A percentile compares a stretch with the other conserved stretches of the same genome.
phyloP scores from a whole-genome alignment of 2,113 vertebrate species.

The Chamaetylas fuelleborni region DNA sequence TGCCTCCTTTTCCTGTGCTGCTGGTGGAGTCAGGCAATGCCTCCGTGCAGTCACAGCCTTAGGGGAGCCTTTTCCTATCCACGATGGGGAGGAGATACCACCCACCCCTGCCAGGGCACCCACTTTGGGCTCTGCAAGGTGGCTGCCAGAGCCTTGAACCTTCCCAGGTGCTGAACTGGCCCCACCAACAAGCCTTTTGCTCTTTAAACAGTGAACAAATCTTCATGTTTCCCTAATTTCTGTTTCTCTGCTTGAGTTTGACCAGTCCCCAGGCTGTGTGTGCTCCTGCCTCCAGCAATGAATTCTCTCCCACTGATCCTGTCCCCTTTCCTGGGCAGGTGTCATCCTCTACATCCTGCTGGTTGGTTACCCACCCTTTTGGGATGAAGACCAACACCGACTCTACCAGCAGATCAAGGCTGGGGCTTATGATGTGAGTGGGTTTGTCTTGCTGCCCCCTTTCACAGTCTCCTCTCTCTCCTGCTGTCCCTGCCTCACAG shows the following conservation, averaged over 20 bases:
- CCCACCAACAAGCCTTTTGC: neutral
- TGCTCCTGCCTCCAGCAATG: neutral
- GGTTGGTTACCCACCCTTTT: conserved; percentile 96
- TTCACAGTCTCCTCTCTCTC: neutral
- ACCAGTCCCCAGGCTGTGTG: too few relatives aligned
- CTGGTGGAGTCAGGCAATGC: neutral
- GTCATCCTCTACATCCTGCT: conserved; percentile 97
- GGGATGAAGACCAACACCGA: conserved; percentile 98
- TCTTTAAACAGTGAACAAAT: neutral
- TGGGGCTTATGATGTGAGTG: conserved; percentile 93
- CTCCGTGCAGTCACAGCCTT: accelerated
- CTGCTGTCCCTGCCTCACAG: neutral
- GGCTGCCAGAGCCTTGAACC: neutral
- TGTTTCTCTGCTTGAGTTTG: neutral
- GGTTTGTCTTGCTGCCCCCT: neutral
- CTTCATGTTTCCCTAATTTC: neutral
- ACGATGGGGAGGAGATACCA: accelerated
- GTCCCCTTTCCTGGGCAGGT: conserved; percentile 71
- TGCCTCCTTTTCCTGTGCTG: accelerated
- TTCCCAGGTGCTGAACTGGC: conserved; percentile 52
- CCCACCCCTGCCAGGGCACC: neutral
- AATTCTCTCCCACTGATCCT: neutral
- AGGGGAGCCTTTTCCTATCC: neutral
- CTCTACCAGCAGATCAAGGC: conserved; percentile 99
- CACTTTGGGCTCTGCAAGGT: neutral